Evolutionary conservation across 2,113 vertebrate species (phyloP), one percentile per base, ranked within the genome.

Genomic region (Oreochromis tanganicae): DNA sequence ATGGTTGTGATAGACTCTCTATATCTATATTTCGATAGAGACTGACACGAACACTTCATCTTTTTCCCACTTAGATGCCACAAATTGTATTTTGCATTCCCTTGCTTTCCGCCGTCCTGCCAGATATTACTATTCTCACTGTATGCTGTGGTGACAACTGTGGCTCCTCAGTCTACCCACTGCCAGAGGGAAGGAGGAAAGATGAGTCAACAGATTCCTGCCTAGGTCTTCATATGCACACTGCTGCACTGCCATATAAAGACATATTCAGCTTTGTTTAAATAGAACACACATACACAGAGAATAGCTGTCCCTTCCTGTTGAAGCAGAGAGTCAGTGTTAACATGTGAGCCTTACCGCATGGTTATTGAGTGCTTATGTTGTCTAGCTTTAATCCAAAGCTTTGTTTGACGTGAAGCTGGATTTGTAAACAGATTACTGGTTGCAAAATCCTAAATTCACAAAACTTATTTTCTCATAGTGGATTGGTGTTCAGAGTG

Each of bases 221-320:
- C 83, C 68, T 66, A 9, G 56, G 66, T 86, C 6, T 68, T 89
- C 66, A 68, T 79, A 84, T 71, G 63, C 46, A 84, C 83, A 6
- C 59, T 59, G 80, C 88, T 68, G 34, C 85, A 78, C 91, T 66
- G 84, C 91, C 92, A 89, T 93, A 93, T 94, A 91, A 94, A 95
- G 93, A 90, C 85, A 91, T 83, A 71, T 82, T 48, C 32, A 17
- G 59, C 59, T 71, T 75, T 83, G 87, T 89, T 92, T 81, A 90
- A 68, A 83, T 87, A 50, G 66, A n/a, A 85, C 68, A 80, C 36
- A 90, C 41, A 88, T 19, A 75, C n/a, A 66, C 24, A 80, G 54
- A 91, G 57, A 50, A 71, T 3, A 50, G 19, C 54, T 32, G 80
- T n/a, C 55, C 57, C 61, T 81, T 56, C 71, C 78, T 32, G 46